These are phyloP conservation scores for Acanthosepion pharaonis DNA, from an alignment of 2,888 invertebrate species.

Conservation along the genomic window DNA sequence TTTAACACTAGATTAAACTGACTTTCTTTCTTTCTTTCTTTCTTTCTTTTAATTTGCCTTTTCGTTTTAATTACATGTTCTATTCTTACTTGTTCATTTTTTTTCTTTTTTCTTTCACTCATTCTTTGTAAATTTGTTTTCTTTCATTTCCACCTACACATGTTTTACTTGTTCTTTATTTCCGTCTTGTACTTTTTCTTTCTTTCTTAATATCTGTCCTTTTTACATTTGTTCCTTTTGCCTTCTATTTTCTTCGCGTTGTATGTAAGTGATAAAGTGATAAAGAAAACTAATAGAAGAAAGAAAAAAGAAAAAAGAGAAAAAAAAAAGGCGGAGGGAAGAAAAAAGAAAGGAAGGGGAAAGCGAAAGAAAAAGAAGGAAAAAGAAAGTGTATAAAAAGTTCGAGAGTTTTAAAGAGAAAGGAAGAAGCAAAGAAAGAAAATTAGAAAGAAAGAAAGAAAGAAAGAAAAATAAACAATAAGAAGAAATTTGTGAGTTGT, in stretches of 20 bases:
- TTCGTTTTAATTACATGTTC: not conserved
- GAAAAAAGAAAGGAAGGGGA: not conserved
- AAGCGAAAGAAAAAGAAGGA: not conserved
- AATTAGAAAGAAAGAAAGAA: too few relatives aligned
- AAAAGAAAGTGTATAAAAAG: not conserved
- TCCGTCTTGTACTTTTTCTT: not conserved
- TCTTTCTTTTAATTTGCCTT: not conserved
- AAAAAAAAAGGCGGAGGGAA: not conserved
- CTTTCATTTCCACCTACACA: not conserved
- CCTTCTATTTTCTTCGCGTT: not conserved
- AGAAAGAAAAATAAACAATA: too few relatives aligned
- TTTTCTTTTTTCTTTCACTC: not conserved
- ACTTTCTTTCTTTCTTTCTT: not conserved
- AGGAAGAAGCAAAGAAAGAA: not conserved
- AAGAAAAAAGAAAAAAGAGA: not conserved
- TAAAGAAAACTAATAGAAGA: too few relatives aligned
- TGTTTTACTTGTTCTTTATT: not conserved
- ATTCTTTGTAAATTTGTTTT: not conserved
- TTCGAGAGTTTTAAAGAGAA: fast-evolving
- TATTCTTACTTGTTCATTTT: not conserved
- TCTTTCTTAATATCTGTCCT: not conserved
- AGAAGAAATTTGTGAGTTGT: too few relatives aligned
- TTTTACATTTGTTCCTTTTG: not conserved
- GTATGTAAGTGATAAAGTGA: too few relatives aligned
- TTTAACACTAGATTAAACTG: not conserved